phyloP scores from a whole-genome alignment of 1,140 invertebrate species.

The Neodiprion virginianus region DNA sequence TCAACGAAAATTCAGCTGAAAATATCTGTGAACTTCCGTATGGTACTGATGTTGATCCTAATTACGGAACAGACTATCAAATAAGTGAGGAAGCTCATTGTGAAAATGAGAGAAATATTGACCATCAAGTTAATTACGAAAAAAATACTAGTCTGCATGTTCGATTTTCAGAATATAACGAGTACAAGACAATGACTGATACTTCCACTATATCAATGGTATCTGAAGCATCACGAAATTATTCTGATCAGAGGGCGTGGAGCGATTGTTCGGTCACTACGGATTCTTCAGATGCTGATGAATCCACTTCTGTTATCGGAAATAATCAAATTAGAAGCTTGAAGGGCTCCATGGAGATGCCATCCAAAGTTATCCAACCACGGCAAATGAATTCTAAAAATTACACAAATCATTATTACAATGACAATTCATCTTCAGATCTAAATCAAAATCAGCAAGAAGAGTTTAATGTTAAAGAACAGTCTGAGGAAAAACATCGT shows the following conservation, averaged over 20 bases:
- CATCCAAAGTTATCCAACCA: background rate
- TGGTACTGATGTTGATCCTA: constrained; percentile 27
- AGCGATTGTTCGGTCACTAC: constrained; percentile 41
- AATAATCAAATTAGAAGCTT: too few relatives aligned
- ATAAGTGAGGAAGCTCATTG: constrained; percentile 6
- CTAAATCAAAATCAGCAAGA: constrained; percentile 21
- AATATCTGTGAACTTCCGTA: constrained; percentile 25
- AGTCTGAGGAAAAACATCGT: constrained; percentile 19
- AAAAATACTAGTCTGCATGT: constrained; percentile 48
- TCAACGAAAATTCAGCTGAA: background rate
- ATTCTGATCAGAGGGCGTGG: constrained; percentile 41
- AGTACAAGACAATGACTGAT: constrained; percentile 56
- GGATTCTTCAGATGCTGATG: constrained; percentile 47
- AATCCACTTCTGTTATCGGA: background rate
- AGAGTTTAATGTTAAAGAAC: constrained; percentile 27
- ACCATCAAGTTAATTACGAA: constrained; percentile 19
- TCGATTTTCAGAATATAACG: constrained; percentile 56
- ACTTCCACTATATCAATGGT: constrained; percentile 46
- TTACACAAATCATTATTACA: background rate
- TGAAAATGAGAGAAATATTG: constrained; percentile 18
- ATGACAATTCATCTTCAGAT: background rate
- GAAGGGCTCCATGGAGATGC: background rate
- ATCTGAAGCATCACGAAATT: constrained; percentile 32
- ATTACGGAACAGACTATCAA: constrained; percentile 15
- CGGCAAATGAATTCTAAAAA: background rate